Evolutionary conservation across 2,888 invertebrate species (phyloP).

Genomic region (Chloroclysta siterata): DNA sequence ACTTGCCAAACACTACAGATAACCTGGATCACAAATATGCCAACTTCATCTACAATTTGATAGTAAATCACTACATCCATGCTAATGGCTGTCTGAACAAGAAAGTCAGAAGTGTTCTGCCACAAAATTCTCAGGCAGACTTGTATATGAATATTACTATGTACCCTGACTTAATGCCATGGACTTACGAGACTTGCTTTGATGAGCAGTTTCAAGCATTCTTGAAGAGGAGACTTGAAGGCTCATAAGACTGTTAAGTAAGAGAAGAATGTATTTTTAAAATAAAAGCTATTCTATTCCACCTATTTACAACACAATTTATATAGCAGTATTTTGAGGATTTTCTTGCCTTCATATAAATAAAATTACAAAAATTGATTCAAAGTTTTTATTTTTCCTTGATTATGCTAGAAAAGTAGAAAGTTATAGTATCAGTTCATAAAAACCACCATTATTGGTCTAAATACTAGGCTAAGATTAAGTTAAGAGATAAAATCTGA

Average conservation of each 20-base stretch:
- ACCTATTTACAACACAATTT: constrained; percentile 12
- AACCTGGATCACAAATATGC: constrained; percentile 80
- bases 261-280: neutral
- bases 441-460: constrained; percentile 14
- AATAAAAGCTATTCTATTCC: constrained; percentile 2
- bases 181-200: constrained; percentile 77
- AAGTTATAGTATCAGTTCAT: constrained; percentile 22
- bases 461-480: constrained; percentile 16
- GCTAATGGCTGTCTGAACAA: constrained; percentile 76
- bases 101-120: constrained; percentile 78
- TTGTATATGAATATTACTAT: constrained; percentile 64
- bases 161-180: constrained; percentile 79
- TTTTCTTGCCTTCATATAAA: constrained; percentile 1
- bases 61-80: constrained; percentile 76
- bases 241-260: constrained; percentile 5
- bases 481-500: constrained; percentile 14
- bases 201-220: constrained; percentile 76
- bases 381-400: constrained; percentile 22
- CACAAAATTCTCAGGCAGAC: constrained; percentile 64
- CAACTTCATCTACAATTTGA: constrained; percentile 77
- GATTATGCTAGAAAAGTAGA: constrained; percentile 18
- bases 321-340: constrained; percentile 6
- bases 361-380: neutral
- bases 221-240: constrained; percentile 55
- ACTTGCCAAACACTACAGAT: constrained; percentile 68